Evolutionary conservation across 2,888 invertebrate genomes (phyloP).

Genomic region (Volucella bombylans): DNA sequence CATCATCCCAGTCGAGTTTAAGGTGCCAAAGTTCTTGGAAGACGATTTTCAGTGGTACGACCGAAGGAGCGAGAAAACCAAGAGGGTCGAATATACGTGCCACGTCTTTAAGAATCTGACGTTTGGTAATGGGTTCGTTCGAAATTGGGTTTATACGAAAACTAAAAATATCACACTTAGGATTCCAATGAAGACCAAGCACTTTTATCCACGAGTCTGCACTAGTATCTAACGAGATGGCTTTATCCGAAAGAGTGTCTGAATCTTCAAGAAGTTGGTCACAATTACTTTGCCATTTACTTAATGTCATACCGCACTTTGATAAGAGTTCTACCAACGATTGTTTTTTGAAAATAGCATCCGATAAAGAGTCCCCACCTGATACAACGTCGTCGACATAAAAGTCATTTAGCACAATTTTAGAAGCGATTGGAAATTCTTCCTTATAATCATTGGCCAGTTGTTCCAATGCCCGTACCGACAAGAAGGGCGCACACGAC

Average conservation of each 20-base stretch:
- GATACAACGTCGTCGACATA: slow-evolving; percentile 23
- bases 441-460: not conserved
- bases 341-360: not conserved
- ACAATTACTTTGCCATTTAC: slow-evolving; percentile 13
- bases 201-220: no score
- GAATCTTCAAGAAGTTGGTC: not conserved
- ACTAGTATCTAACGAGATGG: not conserved
- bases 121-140: not conserved
- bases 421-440: slow-evolving; percentile 4
- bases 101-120: not conserved
- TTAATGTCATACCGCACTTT: not conserved
- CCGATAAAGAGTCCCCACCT: not conserved
- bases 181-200: slow-evolving; percentile 1
- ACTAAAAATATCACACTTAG: slow-evolving; percentile 1
- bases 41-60: slow-evolving; percentile 4
- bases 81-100: slow-evolving; percentile 13
- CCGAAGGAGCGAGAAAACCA: slow-evolving; percentile 7
- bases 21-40: slow-evolving; percentile 7
- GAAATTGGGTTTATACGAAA: not conserved
- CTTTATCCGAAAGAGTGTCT: no score
- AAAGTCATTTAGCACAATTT: slow-evolving; percentile 11
- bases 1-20: not conserved
- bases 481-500: slow-evolving; percentile 9
- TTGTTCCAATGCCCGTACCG: slow-evolving; percentile 22
- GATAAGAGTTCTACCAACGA: not conserved